phyloP scores from a whole-genome alignment of 2,797 vertebrate species.

The Telmatherina bonti region DNA sequence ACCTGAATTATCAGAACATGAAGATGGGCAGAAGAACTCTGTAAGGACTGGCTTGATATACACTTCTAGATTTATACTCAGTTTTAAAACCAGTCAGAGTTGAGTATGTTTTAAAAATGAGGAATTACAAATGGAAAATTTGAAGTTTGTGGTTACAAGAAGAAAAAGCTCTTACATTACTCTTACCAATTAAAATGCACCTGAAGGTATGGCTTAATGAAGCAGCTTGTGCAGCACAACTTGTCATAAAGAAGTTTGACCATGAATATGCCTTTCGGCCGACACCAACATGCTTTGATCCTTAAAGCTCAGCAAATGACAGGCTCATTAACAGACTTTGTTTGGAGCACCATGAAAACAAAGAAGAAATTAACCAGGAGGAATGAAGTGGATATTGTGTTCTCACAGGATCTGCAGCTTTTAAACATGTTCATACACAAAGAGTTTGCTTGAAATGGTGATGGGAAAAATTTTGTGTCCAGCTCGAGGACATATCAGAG shows the following conservation, averaged over 20 bases:
- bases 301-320: constrained; percentile 37
- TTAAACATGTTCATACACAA: neutral
- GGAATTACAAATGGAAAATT: constrained; percentile 6
- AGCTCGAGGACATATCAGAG: constrained; percentile 9
- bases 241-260: constrained; percentile 32
- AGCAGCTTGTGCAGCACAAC: constrained; percentile 19
- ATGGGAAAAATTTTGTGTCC: neutral
- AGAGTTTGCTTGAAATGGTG: constrained; percentile 1
- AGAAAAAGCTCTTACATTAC: neutral
- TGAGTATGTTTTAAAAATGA: constrained; percentile 31
- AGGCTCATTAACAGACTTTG: constrained; percentile 48
- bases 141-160: neutral
- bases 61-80: constrained; percentile 42
- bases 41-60: constrained; percentile 11
- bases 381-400: constrained; percentile 1
- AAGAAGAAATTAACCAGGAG: neutral
- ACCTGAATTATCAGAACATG: constrained; percentile 59
- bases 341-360: constrained; percentile 2
- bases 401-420: neutral
- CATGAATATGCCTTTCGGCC: constrained; percentile 27
- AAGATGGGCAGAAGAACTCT: constrained; percentile 31
- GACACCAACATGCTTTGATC: constrained; percentile 44
- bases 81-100: constrained; percentile 47
- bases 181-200: constrained; percentile 57
- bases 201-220: constrained; percentile 60